Conservation (phyloP, 2,797 vertebrate species). For the Iguana delicatissima region DNA sequence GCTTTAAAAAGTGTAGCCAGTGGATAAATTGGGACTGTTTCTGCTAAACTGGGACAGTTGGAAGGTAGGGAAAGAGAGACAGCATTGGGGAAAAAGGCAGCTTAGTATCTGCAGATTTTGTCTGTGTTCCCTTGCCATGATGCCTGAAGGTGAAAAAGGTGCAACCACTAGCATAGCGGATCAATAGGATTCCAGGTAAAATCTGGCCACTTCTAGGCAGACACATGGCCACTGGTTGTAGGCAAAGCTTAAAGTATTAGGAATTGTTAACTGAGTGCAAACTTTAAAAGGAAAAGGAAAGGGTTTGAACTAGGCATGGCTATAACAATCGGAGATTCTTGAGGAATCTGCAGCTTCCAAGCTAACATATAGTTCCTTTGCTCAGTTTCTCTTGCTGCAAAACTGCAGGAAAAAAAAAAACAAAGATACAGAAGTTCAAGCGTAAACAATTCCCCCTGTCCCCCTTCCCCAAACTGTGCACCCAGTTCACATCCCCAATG, state of each 20-base stretch:
- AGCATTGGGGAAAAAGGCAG: too few species aligned
- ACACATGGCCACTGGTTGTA: background rate
- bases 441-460: constrained; percentile 3
- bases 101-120: too few species aligned
- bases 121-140: too few species aligned
- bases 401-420: background rate
- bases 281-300: background rate
- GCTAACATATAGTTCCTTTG: background rate
- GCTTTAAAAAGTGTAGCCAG: too few species aligned
- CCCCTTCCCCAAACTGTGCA: background rate
- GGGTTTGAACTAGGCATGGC: background rate
- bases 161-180: background rate
- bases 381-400: background rate
- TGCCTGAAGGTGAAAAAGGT: too few species aligned
- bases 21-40: too few species aligned
- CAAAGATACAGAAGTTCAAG: constrained; percentile 20
- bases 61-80: too few species aligned
- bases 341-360: background rate
- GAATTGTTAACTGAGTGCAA: background rate
- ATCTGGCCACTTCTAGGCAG: background rate
- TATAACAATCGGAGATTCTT: background rate
- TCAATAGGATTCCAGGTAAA: background rate
- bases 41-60: too few species aligned
- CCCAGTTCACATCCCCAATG: constrained; percentile 7
- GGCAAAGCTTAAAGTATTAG: background rate